A percentile compares a stretch with the other conserved stretches of the same genome.
These are phyloP conservation scores for Epizoanthus scotinus DNA, from an alignment of 92 coral and sea anemone genomes.

Conservation along the genomic window DNA sequence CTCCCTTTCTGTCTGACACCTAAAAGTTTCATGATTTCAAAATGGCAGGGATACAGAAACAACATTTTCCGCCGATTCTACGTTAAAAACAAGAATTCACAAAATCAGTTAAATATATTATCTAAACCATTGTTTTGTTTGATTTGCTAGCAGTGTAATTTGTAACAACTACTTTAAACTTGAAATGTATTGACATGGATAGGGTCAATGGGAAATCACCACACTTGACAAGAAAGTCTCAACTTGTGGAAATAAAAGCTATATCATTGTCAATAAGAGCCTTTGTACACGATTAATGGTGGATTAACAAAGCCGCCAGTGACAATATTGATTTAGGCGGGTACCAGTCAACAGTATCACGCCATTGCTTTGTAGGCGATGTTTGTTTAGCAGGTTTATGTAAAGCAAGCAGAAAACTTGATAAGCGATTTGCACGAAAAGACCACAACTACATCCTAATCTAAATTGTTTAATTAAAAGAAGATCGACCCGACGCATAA, in stretches of 20 bases:
- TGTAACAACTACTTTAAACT: no score
- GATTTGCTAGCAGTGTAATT: no score
- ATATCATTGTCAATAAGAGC: neutral
- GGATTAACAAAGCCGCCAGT: neutral
- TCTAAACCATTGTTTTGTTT: no score
- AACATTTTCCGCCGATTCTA: no score
- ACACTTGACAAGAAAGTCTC: no score
- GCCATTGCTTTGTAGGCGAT: neutral
- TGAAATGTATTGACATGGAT: no score
- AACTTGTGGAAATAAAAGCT: neutral
- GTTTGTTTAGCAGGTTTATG: constrained; percentile 16
- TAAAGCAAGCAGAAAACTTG: neutral
- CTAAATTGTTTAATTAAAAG: neutral
- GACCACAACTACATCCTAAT: neutral
- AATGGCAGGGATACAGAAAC: no score
- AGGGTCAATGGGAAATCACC: no score
- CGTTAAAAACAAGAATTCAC: no score
- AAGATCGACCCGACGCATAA: neutral
- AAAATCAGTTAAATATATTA: no score
- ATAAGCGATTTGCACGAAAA: neutral
- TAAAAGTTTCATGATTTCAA: no score
- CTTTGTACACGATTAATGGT: neutral
- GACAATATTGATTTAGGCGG: constrained; percentile 9
- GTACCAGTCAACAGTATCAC: constrained; percentile 4
- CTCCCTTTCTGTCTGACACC: no score